phyloP scores from a whole-genome alignment of 2,113 vertebrate species.

The Benitochromis conjunctus region DNA sequence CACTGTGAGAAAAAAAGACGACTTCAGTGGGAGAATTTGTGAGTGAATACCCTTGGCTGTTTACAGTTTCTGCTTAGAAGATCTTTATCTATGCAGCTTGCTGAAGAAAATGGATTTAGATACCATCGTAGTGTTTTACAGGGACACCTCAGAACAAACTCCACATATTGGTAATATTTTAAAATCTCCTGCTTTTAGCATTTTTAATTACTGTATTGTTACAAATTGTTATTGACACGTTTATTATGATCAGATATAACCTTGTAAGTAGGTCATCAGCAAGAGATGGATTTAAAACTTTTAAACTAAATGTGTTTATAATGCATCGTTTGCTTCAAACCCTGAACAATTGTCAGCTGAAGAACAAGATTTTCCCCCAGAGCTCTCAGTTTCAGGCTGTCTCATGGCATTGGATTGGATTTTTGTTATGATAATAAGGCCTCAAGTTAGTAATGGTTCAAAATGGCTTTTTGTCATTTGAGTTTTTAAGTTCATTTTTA shows the following conservation, averaged over 20 bases:
- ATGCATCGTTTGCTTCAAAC: background rate
- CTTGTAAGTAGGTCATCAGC: background rate
- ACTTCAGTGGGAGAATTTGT: background rate
- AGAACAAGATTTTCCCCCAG: background rate
- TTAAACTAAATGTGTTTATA: background rate
- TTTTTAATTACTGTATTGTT: background rate
- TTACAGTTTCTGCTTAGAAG: background rate
- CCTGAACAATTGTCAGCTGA: background rate
- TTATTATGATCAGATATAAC: background rate
- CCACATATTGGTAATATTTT: background rate
- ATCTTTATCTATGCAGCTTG: constrained; percentile 21
- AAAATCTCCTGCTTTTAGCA: background rate
- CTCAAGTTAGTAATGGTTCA: too few relatives aligned
- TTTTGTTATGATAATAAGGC: too few relatives aligned
- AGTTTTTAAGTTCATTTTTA: too few relatives aligned
- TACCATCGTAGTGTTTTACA: background rate
- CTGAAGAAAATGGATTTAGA: background rate
- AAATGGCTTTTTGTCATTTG: too few relatives aligned
- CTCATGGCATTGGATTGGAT: background rate
- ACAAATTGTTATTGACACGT: background rate
- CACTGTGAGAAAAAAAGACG: background rate
- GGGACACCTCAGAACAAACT: background rate
- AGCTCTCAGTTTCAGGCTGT: background rate
- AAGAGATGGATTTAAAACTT: background rate
- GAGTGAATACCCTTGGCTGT: background rate